Conservation (phyloP, 2,113 vertebrate species). For the Xenus cinereus region DNA sequence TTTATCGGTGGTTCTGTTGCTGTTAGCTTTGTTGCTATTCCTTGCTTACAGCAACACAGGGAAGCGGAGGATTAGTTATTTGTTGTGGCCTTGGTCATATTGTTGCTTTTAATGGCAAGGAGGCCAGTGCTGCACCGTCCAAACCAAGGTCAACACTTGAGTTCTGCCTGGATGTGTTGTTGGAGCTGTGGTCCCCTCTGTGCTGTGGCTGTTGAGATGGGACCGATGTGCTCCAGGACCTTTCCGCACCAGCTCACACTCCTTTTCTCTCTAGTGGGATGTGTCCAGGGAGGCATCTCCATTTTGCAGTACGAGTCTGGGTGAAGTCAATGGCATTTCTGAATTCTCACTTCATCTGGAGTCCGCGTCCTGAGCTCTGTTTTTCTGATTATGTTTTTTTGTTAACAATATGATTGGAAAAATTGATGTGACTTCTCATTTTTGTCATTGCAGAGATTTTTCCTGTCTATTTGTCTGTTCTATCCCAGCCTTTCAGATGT, state of each 20-base stretch:
- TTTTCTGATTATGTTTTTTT: background rate
- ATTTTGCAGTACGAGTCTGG: background rate
- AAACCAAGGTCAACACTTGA: rapidly evolving
- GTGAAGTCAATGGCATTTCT: rapidly evolving
- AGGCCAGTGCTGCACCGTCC: background rate
- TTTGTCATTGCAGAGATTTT: conserved; percentile 3
- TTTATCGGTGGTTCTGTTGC: background rate
- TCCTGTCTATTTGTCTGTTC: background rate
- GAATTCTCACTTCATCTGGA: background rate
- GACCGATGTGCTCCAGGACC: background rate
- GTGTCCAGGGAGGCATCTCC: background rate
- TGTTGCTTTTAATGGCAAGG: background rate
- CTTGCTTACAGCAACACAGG: background rate
- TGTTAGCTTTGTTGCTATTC: background rate
- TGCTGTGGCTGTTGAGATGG: background rate
- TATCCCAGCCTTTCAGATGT: background rate
- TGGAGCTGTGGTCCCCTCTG: background rate
- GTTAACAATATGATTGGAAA: background rate
- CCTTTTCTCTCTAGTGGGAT: background rate
- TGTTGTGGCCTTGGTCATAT: background rate
- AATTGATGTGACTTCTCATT: background rate
- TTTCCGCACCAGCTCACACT: background rate
- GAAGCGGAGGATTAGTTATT: background rate
- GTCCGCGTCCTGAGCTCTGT: rapidly evolving
- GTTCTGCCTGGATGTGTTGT: background rate